Base-by-base conservation (phyloP, 1,140 invertebrate species). In the Propsilocerus akamusi region DNA sequence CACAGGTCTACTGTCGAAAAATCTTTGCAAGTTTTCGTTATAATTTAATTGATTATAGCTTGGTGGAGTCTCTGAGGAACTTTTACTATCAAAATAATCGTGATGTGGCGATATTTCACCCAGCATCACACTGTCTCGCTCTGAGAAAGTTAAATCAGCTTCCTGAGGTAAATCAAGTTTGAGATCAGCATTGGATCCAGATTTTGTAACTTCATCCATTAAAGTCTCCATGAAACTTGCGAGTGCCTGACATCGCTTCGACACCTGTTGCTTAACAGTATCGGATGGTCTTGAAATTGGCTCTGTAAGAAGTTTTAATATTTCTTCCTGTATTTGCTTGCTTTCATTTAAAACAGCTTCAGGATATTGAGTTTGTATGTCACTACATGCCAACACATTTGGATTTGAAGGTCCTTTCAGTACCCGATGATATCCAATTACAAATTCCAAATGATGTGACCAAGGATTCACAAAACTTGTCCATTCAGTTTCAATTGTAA, bases 401-500 rank as follows among this genome's bases (percentile, higher is more conserved):
- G 80, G 77, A 66, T 83, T 76, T 5, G 55, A 47, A 12, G 83
- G 83, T 10, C 82, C 83, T 48, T 84, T 82, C 49, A 90, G 60
- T 3, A 96, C 78, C 49, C 77, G 71, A 70, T 96, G 89, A 58
- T 91, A 80, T 51, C 86, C 89, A 57, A 87, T 82, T 47, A 96
- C 79, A 69, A 94, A 92, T 60, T 96, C 92, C 48, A 96, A 68
- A 66, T 85, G 83, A 59, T 76, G 76, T 1, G 85, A 84, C 91
- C 91, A 96, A 0, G 92, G 91, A 74, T 95, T 95, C 25, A 93
- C 76, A 64, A 94, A 94, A 51, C 83, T 85, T 0, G 87, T 87
- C 88, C 89, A 96, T 65, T 94, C 87, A 0, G 90, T 93, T 65
- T 92, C 85, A 26, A 94, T 64, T 46, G 80, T 73, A 26, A 87